Percentiles rank a stretch among this genome's conserved stretches.
These are phyloP conservation scores for Holcopasites calliopsidis DNA, from an alignment of 1,140 invertebrate species.

Conservation along the genomic window DNA sequence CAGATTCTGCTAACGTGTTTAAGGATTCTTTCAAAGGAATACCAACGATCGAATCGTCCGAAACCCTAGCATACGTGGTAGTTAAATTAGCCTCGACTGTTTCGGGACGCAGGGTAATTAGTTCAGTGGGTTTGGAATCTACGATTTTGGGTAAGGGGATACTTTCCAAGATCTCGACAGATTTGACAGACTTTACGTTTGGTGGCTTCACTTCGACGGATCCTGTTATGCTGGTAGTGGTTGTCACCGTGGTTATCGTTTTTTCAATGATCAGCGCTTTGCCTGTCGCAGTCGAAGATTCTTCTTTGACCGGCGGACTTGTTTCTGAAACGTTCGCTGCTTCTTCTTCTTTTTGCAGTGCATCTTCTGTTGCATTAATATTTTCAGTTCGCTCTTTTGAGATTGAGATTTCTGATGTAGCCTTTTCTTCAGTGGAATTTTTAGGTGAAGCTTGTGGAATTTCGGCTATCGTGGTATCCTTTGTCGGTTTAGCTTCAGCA, in stretches of 20 bases:
- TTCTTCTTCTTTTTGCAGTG: not conserved
- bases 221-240: constrained; percentile 35
- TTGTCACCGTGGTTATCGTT: constrained; percentile 59
- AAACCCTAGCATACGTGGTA: constrained; percentile 70
- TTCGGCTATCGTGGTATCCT: not conserved
- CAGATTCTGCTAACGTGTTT: not conserved
- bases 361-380: not conserved
- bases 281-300: constrained; percentile 1
- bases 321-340: not conserved
- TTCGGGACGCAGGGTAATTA: constrained; percentile 71
- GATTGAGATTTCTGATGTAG: rapidly evolving
- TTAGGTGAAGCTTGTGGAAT: not conserved
- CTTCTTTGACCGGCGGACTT: not conserved
- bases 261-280: constrained; percentile 65
- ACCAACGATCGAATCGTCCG: constrained; percentile 36
- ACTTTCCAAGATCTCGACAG: constrained; percentile 63
- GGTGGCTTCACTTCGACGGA: constrained; percentile 48
- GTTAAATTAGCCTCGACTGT: constrained; percentile 72
- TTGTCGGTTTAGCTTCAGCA: not conserved
- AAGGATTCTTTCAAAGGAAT: not conserved
- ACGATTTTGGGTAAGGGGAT: constrained; percentile 55
- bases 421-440: not conserved
- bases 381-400: too few relatives aligned
- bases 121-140: constrained; percentile 60
- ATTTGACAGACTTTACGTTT: constrained; percentile 57